Base-by-base conservation (phyloP, 2,888 invertebrate genomes). In the Sacculina carcini region DNA sequence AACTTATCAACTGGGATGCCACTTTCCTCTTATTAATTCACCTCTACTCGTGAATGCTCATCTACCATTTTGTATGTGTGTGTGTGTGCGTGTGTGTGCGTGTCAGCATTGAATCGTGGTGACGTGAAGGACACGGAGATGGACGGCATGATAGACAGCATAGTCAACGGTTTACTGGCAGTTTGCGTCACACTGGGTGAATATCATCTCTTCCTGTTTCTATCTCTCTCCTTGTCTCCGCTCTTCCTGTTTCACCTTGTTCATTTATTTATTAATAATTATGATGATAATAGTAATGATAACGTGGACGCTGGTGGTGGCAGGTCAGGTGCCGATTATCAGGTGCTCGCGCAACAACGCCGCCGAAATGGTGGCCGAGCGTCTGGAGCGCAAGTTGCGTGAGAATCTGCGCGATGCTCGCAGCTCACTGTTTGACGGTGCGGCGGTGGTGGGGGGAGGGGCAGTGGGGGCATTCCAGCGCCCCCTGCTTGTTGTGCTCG, bases 301-400 rank as follows among this genome's bases (percentile, higher is more conserved):
- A 9, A 36, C 38, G 34, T n/a, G n/a, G n/a, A n/a, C n/a, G n/a
- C n/a, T n/a, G n/a, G n/a, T n/a, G n/a, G 16, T n/a, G 5, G 32
- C 59, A 78, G 79, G 79, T 52, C 76, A 75, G 62, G 81, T 87
- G 48, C 87, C 87, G n/a, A 78, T 87, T 51, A 87, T 89, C 60
- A 71, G 89, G 58, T 80, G 87, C 66, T 89, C 87, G 7, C 78
- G 82, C 65, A 90, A 90, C 48, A 92, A 90, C 68, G 94, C 96
- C 0, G 96, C 98, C 0, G 96, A 98, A 70, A 87, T 92, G 83
- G 90, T 98, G 0, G 92, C 90, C 0, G 83, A 84, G 65, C 90
- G 90, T 66, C 70, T 99, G 55, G 92, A 98, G 61, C 94, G 94
- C 65, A 98, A 96, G 66, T 69, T 99, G 50, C 72, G 92, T 51